phyloP scores from a whole-genome alignment of 2,888 invertebrate species.

The Habrosyne pyritoides region DNA sequence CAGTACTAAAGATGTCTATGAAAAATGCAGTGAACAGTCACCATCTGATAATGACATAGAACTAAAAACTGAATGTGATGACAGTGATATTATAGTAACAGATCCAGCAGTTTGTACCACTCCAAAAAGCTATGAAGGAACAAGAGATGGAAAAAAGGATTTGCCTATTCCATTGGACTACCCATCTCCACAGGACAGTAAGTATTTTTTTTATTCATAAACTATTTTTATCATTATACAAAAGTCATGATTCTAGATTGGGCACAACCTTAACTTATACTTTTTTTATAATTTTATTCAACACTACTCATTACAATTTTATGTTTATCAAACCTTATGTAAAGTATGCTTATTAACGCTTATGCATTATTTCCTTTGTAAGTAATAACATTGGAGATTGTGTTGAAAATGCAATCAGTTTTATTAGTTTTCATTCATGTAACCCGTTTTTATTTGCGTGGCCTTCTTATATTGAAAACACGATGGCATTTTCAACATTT shows the following conservation, averaged over 20 bases:
- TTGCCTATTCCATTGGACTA: conserved; percentile 61
- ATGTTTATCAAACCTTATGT: conserved; percentile 16
- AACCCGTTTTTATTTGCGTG: conserved; percentile 69
- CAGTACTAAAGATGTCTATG: conserved; percentile 49
- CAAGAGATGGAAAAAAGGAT: conserved; percentile 65
- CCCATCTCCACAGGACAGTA: conserved; percentile 76
- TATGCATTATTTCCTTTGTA: conserved; percentile 35
- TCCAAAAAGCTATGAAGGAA: conserved; percentile 62
- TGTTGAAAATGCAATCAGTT: conserved; percentile 82
- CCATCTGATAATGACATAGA: conserved; percentile 55
- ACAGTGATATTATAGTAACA: conserved; percentile 73
- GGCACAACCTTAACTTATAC: not conserved
- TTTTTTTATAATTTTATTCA: not conserved
- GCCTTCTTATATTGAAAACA: conserved; percentile 74
- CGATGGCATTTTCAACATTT: conserved; percentile 83
- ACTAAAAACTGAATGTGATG: conserved; percentile 77
- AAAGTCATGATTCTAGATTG: conserved; percentile 11
- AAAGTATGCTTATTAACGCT: conserved; percentile 48
- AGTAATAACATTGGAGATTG: conserved; percentile 59
- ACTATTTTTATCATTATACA: conserved; percentile 10
- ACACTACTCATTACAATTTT: conserved; percentile 6
- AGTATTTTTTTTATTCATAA: conserved; percentile 44
- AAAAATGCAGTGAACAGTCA: conserved; percentile 55
- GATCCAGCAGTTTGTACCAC: conserved; percentile 73
- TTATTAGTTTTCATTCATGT: conserved; percentile 59